phyloP scores from a whole-genome alignment of 2,113 vertebrate species.

The Seriola aureovittata region DNA sequence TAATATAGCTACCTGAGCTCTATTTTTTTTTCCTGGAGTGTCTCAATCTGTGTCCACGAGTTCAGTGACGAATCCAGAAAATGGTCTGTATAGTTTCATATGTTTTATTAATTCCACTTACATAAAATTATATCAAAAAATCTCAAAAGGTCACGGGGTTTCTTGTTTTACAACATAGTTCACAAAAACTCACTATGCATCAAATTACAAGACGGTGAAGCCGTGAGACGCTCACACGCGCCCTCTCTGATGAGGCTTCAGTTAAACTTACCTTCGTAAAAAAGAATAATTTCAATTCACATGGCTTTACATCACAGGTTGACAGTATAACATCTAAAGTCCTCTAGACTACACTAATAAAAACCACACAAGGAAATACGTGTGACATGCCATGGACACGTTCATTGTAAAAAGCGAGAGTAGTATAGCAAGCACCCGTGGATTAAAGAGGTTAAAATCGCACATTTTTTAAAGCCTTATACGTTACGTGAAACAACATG shows the following conservation, averaged over 20 bases:
- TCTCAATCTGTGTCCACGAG: background rate
- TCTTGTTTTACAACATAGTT: constrained; percentile 77
- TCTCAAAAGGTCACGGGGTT: constrained; percentile 70
- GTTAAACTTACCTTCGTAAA: constrained; percentile 67
- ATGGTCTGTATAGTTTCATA: constrained; percentile 35
- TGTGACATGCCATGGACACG: constrained; percentile 85
- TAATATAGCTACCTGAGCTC: too few relatives aligned
- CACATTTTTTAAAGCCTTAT: constrained; percentile 71
- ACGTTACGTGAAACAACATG: constrained; percentile 69
- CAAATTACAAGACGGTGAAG: constrained; percentile 78
- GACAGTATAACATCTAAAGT: constrained; percentile 84
- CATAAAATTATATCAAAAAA: constrained; percentile 89
- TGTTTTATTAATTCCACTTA: constrained; percentile 87
- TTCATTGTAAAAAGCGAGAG: constrained; percentile 74
- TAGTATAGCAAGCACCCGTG: constrained; percentile 76
- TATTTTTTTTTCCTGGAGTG: background rate
- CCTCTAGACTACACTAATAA: constrained; percentile 82
- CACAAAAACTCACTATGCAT: constrained; percentile 80
- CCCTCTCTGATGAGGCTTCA: constrained; percentile 46
- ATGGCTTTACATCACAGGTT: constrained; percentile 83
- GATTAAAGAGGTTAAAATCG: constrained; percentile 68
- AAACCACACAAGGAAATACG: constrained; percentile 82
- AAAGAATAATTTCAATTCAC: constrained; percentile 70
- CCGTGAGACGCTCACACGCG: constrained; percentile 57
- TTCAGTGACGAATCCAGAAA: constrained; percentile 45